These are phyloP conservation scores for Hemiscyllium ocellatum DNA, from an alignment of 2,113 vertebrate genomes.

Conservation along the genomic window DNA sequence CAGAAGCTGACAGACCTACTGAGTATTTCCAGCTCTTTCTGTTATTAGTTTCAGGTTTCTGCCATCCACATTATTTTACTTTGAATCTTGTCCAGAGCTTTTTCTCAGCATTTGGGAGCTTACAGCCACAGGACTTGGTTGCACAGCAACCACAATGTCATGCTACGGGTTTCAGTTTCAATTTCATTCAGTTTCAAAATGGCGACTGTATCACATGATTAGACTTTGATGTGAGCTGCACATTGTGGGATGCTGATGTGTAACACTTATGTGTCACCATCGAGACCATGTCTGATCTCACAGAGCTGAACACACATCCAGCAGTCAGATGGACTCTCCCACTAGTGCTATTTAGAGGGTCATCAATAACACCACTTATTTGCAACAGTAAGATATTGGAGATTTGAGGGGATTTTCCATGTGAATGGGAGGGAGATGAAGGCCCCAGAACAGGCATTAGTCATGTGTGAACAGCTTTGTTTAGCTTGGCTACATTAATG, in stretches of 20 bases:
- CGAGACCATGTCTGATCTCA: neutral
- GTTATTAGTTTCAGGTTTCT: neutral
- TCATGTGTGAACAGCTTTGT: too few species aligned
- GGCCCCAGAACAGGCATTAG: too few species aligned
- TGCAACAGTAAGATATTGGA: neutral
- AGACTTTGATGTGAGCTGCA: neutral
- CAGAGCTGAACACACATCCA: neutral
- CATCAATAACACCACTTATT: neutral
- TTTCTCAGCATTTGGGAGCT: neutral
- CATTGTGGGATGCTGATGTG: too few species aligned
- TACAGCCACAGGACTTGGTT: neutral
- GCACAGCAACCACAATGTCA: neutral
- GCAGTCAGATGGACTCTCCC: neutral
- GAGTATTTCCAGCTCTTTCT: neutral
- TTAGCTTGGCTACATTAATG: too few species aligned
- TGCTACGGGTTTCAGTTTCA: neutral
- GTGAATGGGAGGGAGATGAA: too few species aligned
- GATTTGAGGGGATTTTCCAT: too few species aligned
- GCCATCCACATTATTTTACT: neutral
- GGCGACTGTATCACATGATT: neutral
- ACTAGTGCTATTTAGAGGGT: neutral
- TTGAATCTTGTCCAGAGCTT: neutral
- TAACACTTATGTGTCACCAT: neutral
- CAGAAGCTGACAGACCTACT: neutral
- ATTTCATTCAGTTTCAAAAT: neutral